These are phyloP conservation scores for Propithecus deckenii DNA, from an alignment of 2,797 vertebrate genomes.

Conservation along the genomic window DNA sequence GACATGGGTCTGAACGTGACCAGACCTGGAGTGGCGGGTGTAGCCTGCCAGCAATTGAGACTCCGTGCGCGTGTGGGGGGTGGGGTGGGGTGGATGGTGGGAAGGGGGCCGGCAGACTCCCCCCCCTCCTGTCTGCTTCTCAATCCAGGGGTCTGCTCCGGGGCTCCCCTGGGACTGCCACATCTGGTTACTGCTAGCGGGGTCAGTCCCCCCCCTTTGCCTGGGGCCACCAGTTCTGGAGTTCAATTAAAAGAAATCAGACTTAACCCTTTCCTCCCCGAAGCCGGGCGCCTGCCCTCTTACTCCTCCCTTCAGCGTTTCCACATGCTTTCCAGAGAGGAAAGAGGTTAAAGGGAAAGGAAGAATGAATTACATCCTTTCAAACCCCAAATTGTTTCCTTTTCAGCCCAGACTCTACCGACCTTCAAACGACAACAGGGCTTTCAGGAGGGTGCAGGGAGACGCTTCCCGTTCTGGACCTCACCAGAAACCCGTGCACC, in stretches of 20 bases:
- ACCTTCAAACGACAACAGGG: slow-evolving; percentile 73
- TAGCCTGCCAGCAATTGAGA: slow-evolving; percentile 85
- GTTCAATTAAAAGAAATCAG: slow-evolving; percentile 97
- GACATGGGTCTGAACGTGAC: slow-evolving; percentile 86
- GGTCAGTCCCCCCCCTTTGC: slow-evolving; percentile 96
- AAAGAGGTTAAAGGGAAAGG: slow-evolving; percentile 83
- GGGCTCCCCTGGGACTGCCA: slow-evolving; percentile 93
- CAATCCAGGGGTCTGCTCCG: slow-evolving; percentile 86
- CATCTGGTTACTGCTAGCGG: slow-evolving; percentile 99
- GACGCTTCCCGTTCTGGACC: slow-evolving; percentile 15
- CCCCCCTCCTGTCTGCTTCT: slow-evolving; percentile 83
- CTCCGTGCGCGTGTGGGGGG: slow-evolving; percentile 82
- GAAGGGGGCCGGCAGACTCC: slow-evolving; percentile 80
- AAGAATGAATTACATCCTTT: slow-evolving; percentile 86
- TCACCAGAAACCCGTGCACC: slow-evolving; percentile 7
- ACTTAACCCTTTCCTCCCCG: slow-evolving; percentile 93
- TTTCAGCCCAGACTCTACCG: slow-evolving; percentile 79
- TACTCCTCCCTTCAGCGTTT: not conserved
- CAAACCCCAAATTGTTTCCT: slow-evolving; percentile 85
- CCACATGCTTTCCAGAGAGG: slow-evolving; percentile 77
- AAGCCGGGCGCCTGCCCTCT: not conserved
- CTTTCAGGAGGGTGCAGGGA: slow-evolving; percentile 60
- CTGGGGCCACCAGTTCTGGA: slow-evolving; percentile 94
- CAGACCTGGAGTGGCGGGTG: slow-evolving; percentile 85
- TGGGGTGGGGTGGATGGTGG: slow-evolving; percentile 82